Conservation (phyloP, 2,113 vertebrate species). For the Pagrus major region DNA sequence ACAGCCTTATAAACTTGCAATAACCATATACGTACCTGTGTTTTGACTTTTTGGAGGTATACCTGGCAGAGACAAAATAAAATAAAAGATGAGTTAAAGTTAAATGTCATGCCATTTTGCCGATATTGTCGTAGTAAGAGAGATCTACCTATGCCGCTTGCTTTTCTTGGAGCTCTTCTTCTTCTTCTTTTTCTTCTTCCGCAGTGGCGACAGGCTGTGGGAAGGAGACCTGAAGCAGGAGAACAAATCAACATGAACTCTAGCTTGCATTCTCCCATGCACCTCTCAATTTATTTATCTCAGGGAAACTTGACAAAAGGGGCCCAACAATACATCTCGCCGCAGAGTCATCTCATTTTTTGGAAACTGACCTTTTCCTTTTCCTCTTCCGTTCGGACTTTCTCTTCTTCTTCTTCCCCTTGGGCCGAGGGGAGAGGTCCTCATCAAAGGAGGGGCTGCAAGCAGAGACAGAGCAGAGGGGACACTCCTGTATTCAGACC, state of each 20-base stretch:
- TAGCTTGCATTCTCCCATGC: background rate
- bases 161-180: constrained; percentile 96
- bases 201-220: constrained; percentile 90
- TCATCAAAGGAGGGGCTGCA: constrained; percentile 82
- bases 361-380: constrained; percentile 88
- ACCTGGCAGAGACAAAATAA: constrained; percentile 86
- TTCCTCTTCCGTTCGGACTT: constrained; percentile 91
- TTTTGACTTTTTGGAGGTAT: constrained; percentile 93
- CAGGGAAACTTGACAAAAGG: background rate
- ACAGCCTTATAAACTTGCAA: background rate
- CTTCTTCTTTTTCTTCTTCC: constrained; percentile 97
- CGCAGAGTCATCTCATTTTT: constrained; percentile 7
- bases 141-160: constrained; percentile 90
- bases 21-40: constrained; percentile 87
- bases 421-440: constrained; percentile 79
- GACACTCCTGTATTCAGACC: constrained; percentile 1
- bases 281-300: background rate
- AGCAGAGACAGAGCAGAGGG: constrained; percentile 27
- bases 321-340: background rate
- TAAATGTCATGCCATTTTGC: background rate
- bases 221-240: constrained; percentile 88
- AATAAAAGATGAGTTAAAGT: constrained; percentile 2
- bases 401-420: constrained; percentile 94
- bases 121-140: background rate
- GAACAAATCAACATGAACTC: constrained; percentile 13